Base-by-base conservation (phyloP, 2,113 vertebrate species). In the Lontra canadensis region DNA sequence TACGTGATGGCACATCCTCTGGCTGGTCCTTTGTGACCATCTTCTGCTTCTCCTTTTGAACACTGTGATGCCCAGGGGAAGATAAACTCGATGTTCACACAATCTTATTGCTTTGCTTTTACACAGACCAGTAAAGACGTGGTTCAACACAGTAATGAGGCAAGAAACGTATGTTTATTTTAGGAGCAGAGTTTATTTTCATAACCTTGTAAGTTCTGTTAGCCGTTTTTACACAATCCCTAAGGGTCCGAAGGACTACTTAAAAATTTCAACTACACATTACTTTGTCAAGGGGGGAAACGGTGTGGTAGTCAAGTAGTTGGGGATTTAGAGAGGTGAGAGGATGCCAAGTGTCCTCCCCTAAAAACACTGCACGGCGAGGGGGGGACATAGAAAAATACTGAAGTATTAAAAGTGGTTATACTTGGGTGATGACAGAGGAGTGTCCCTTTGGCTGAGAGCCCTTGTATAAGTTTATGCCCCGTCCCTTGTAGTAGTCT, bases 101-200 rank as follows among this genome's bases (percentile, higher is more conserved):
- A 76, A 18, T 25, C 57, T 47, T 49, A 67, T 23, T 39, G 36
- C 78, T 65, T 71, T 88, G 67, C 31, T 57, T 93, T 76, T 67
- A 44, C 42, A 55, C 55, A 25, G 8, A 82, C 31, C 65, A 74
- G 17, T 31, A 57, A 87, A 81, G 63, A 92, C 3, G 18, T 82
- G 89, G 23, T 65, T 82, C 49, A 73, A 65, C 36, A 81, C 31
- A n/a, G 21, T 42, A 92, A 92, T 26, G 31, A 87, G 61, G 81
- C 71, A 80, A 91, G 55, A 93, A 88, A 83, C 2, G 18, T 44
- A 88, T 25, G 15, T 82, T 88, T 94, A 76, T 65, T 92, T 96
- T 93, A 95, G 55, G 29, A 92, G 57, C 26, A 79, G 36, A 82
- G 88, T 83, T 96, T 88, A 88, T 67, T 93, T 49, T 57, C 23